Evolutionary conservation across 2,113 vertebrate genomes (phyloP).

Genomic region (Leiothrix lutea): DNA sequence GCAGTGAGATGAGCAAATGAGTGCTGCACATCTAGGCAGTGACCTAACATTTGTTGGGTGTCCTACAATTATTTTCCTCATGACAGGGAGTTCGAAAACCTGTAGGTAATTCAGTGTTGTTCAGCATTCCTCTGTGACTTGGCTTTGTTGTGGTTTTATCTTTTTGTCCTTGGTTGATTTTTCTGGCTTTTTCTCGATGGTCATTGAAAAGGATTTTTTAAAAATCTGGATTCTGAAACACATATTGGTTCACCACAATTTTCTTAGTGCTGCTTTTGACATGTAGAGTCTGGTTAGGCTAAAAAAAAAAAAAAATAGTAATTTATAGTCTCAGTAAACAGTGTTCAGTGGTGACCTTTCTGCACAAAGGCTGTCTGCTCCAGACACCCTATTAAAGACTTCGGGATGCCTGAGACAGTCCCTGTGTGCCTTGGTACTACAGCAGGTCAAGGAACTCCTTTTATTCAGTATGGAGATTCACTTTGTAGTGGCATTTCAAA

Average conservation of each 20-base stretch:
- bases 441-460: constrained; percentile 57
- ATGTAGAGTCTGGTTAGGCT: constrained; percentile 12
- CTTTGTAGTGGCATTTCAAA: constrained; percentile 13
- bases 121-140: neutral
- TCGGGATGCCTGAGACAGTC: constrained; percentile 5
- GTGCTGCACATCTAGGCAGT: neutral
- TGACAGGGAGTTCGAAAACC: neutral
- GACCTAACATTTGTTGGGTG: neutral
- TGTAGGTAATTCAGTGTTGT: neutral
- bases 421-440: constrained; percentile 33
- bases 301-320: constrained; percentile 1
- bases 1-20: neutral
- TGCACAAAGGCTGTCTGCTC: constrained; percentile 39
- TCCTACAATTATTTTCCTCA: neutral
- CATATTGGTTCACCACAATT: neutral
- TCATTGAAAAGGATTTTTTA: neutral
- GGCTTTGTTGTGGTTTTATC: neutral
- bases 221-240: neutral
- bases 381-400: constrained; percentile 53
- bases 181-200: neutral
- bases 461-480: constrained; percentile 35
- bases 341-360: constrained; percentile 48
- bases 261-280: neutral
- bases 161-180: neutral
- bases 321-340: constrained; percentile 54